Evolutionary conservation across 2,797 vertebrate genomes (phyloP), one percentile per base, ranked within the genome.

Genomic region (Crax fasciolata): DNA sequence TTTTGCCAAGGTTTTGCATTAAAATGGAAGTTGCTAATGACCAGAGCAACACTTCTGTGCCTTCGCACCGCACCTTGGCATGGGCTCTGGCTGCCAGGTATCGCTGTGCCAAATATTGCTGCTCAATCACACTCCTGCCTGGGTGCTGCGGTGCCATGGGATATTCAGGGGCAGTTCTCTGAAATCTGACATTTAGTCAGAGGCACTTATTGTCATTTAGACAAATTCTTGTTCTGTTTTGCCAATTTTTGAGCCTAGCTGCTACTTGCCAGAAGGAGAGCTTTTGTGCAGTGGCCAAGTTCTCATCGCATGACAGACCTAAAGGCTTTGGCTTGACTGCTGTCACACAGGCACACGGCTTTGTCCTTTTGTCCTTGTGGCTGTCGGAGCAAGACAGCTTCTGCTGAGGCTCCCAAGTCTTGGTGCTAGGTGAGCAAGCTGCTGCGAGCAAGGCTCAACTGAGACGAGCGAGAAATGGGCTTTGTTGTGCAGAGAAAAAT

Each of bases 121-220:
- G 59, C 8, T 68, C 23, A 23, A 46, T 27, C 35, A 24, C n/a
- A 52, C 8, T 19, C 8, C 46, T 49, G 13, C 16, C 10, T 8
- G 54, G 41, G 32, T 8, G 30, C 14, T 11, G 0, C 1, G 17
- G 43, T 5, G 18, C 17, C 6, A 12, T 3, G 35, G 66, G 17
- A 46, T 38, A 54, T 65, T 10, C 16, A 5, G 15, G 25, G 25
- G 11, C 20, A 20, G 23, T 58, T 51, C 57, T 74, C 35, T 54
- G 41, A 73, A 58, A 46, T 46, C 10, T 54, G 68, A 9, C 4
- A 8, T 61, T 23, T 5, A 8, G 3, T 10, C 32, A 1, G 39
- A 39, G 38, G 15, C 28, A 14, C 39, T 63, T 30, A 21, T 10
- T 43, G 39, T 63, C 39, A 63, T 63, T 63, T 21, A 63, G 28